Conservation (phyloP, 2,888 invertebrate species). For the Drosophila percnosoma region DNA sequence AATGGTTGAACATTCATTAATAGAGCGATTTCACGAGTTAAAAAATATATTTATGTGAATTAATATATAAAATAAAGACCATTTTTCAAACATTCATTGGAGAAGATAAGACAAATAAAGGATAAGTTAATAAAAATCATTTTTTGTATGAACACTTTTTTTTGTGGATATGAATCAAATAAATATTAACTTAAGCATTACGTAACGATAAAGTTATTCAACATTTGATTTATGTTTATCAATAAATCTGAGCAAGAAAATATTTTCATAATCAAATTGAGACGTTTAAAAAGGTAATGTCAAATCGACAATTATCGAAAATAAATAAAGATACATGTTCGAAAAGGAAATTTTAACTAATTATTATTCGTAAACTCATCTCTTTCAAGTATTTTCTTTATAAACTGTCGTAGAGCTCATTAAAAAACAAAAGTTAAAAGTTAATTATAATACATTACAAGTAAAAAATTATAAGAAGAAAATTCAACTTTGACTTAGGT, state of each 20-base stretch:
- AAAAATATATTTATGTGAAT: accelerated
- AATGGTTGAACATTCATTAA: background rate
- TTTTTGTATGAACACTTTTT: too few relatives aligned
- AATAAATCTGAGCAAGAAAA: background rate
- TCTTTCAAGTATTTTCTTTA: background rate
- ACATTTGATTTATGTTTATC: background rate
- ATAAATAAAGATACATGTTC: background rate
- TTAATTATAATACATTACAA: background rate
- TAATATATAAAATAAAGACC: background rate
- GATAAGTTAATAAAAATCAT: too few relatives aligned
- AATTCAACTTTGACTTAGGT: background rate
- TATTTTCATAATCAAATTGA: background rate
- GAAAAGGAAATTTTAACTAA: too few relatives aligned
- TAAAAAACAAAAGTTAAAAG: background rate
- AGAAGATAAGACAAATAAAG: background rate
- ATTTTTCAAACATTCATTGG: background rate
- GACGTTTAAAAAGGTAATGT: background rate
- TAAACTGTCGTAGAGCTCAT: background rate
- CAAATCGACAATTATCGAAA: background rate
- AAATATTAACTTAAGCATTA: background rate
- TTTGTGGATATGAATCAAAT: background rate
- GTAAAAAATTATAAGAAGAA: background rate
- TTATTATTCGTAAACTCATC: background rate
- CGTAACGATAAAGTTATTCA: accelerated
- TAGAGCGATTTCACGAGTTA: background rate